Evolutionary conservation across 1,140 invertebrate genomes (phyloP).

Genomic region (Wasmannia auropunctata): DNA sequence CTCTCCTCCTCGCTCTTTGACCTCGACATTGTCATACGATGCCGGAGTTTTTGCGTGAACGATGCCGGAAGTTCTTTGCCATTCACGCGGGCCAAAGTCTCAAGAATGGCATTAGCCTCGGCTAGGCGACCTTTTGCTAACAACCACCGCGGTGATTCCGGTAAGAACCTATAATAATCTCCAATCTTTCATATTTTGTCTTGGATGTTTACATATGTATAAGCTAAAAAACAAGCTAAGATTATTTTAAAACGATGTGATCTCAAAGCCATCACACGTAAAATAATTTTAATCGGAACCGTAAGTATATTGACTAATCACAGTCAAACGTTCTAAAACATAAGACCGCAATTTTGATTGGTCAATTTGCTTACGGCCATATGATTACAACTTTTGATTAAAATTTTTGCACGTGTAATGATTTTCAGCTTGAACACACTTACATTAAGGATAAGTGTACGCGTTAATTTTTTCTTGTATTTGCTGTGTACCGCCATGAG

Average conservation of each 20-base stretch:
- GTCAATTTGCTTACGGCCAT: too few species aligned
- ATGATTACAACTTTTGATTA: too few species aligned
- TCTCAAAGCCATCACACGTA: too few species aligned
- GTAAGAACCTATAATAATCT: slow-evolving; percentile 87
- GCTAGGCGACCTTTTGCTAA: slow-evolving; percentile 91
- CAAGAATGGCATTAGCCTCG: slow-evolving; percentile 91
- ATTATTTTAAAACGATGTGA: background rate
- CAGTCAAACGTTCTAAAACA: too few species aligned
- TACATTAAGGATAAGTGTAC: background rate
- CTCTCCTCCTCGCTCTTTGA: slow-evolving; percentile 87
- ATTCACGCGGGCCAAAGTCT: slow-evolving; percentile 91
- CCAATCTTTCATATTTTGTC: background rate
- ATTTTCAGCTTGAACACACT: too few species aligned
- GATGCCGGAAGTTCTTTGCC: slow-evolving; percentile 90
- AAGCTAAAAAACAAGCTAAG: background rate
- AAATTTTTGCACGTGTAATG: too few species aligned
- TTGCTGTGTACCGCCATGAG: background rate
- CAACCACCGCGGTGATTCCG: slow-evolving; percentile 94
- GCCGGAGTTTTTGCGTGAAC: slow-evolving; percentile 90
- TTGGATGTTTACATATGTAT: too few species aligned
- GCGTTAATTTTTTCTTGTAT: background rate
- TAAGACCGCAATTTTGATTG: too few species aligned
- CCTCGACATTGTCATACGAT: slow-evolving; percentile 89
- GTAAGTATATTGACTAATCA: too few species aligned
- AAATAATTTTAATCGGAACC: too few species aligned